A percentile compares a stretch with the other conserved stretches of the same genome.
These are phyloP conservation scores for Acanthurus tractus DNA, from an alignment of 2,797 vertebrate species.

Conservation along the genomic window DNA sequence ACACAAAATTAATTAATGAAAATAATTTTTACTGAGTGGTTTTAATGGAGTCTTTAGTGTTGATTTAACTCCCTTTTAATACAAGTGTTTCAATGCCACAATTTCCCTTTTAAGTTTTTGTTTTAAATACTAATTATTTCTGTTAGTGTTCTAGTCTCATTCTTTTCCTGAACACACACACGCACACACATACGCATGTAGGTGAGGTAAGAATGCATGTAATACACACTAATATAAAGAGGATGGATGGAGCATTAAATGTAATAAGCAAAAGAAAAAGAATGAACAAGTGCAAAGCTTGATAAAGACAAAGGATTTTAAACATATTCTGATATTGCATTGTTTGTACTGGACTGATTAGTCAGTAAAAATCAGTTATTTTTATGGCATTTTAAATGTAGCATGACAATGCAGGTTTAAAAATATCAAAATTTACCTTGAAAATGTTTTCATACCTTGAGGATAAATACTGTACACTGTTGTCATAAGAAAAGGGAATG, in stretches of 20 bases:
- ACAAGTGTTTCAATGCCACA: too few species aligned
- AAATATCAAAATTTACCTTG: not conserved
- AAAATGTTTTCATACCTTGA: not conserved
- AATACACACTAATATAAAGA: not conserved
- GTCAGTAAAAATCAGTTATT: too few species aligned
- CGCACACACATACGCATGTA: not conserved
- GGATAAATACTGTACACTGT: not conserved
- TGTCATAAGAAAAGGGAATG: not conserved
- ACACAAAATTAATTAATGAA: too few species aligned
- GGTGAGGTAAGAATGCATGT: not conserved
- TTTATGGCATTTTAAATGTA: too few species aligned
- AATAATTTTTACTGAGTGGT: too few species aligned
- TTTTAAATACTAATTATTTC: too few species aligned
- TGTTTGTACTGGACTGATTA: constrained; percentile 2
- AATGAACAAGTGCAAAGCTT: not conserved
- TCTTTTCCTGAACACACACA: not conserved
- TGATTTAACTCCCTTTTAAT: too few species aligned
- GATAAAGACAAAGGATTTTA: not conserved
- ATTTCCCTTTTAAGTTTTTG: too few species aligned
- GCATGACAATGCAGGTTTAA: not conserved
- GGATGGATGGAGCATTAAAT: not conserved
- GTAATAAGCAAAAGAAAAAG: not conserved
- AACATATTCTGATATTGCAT: not conserved
- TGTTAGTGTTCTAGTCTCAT: not conserved
- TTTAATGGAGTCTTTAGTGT: too few species aligned